Conservation (phyloP, 2,113 vertebrate genomes). For the Lophotis ruficrista region DNA sequence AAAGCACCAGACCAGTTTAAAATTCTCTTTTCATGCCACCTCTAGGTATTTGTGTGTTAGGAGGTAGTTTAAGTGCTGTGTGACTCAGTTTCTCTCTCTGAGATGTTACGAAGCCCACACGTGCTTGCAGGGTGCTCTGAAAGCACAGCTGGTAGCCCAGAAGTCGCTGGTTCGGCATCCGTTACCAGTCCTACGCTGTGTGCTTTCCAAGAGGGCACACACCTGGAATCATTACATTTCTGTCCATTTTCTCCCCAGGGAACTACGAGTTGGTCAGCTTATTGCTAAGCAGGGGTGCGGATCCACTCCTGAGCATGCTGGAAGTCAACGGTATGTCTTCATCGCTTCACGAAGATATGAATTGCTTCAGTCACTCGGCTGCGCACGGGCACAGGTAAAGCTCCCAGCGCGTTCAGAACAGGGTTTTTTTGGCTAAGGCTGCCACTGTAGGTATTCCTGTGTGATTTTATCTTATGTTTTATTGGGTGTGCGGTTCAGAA, state of each 20-base stretch:
- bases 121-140: neutral
- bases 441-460: accelerated
- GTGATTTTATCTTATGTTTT: neutral
- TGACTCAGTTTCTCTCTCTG: neutral
- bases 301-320: constrained; percentile 87
- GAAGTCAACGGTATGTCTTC: constrained; percentile 87
- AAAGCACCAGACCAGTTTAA: neutral
- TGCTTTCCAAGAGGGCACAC: neutral
- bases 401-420: accelerated
- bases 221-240: neutral
- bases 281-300: constrained; percentile 87
- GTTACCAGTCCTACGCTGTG: accelerated
- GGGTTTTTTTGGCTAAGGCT: neutral
- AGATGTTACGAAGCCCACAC: neutral
- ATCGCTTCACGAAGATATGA: constrained; percentile 93
- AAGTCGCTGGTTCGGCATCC: neutral
- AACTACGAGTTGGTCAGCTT: constrained; percentile 97
- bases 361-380: constrained; percentile 96
- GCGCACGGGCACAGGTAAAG: constrained; percentile 94
- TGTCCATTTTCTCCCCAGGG: constrained; percentile 68
- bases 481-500: neutral
- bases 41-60: neutral
- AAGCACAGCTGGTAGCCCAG: neutral
- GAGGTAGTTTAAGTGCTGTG: neutral
- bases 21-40: neutral